Evolutionary conservation across 2,888 invertebrate species (phyloP).

Genomic region (Dasypolia templi): DNA sequence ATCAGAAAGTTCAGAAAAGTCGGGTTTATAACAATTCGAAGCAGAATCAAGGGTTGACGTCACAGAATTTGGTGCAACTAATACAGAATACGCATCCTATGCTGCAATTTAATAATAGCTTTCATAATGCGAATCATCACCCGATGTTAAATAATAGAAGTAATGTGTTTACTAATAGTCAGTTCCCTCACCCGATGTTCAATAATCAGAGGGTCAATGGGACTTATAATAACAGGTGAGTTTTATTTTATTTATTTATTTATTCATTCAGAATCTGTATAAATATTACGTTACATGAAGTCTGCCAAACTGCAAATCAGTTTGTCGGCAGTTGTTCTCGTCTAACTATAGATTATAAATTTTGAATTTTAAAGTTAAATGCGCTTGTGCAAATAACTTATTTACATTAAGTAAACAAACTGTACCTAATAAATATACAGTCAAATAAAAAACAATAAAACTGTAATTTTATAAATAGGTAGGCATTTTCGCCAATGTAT

Average conservation of each 20-base stretch:
- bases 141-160: conserved; percentile 81
- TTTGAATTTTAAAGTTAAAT: too few relatives aligned
- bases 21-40: conserved; percentile 81
- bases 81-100: conserved; percentile 88
- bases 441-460: too few relatives aligned
- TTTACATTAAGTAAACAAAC: too few relatives aligned
- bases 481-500: too few relatives aligned
- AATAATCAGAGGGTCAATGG: conserved; percentile 80
- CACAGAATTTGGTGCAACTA: conserved; percentile 84
- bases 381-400: too few relatives aligned
- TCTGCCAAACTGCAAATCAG: too few relatives aligned
- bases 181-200: conserved; percentile 75
- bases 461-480: too few relatives aligned
- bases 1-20: conserved; percentile 77
- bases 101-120: conserved; percentile 82
- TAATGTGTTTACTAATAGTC: conserved; percentile 74
- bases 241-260: conserved; percentile 11
- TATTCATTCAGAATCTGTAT: too few relatives aligned
- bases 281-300: too few relatives aligned
- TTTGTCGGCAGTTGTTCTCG: too few relatives aligned
- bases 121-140: conserved; percentile 86
- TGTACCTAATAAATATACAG: too few relatives aligned
- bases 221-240: conserved; percentile 74
- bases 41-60: conserved; percentile 69
- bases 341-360: too few relatives aligned